Conservation (phyloP, 2,888 invertebrate genomes). For the Caenorhabditis sp. region DNA sequence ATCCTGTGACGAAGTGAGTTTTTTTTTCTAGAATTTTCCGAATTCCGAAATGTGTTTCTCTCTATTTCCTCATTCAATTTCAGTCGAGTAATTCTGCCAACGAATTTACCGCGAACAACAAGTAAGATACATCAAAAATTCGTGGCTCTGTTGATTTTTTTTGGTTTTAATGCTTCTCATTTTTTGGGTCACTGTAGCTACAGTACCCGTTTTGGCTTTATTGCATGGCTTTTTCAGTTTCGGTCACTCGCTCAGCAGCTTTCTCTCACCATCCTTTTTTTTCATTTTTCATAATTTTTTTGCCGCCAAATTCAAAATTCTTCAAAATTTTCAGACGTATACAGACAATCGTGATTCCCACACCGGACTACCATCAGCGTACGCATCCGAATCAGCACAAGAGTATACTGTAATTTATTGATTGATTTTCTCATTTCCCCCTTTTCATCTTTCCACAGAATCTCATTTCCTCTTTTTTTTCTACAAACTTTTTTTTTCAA, state of each 20-base stretch:
- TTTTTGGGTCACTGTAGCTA: constrained; percentile 8
- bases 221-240: constrained; percentile 29
- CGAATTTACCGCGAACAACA: constrained; percentile 68
- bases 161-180: constrained; percentile 41
- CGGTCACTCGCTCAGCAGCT: neutral
- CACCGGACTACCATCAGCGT: constrained; percentile 77
- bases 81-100: constrained; percentile 72
- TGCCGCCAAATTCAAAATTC: neutral
- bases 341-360: constrained; percentile 78
- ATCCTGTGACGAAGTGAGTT: constrained; percentile 79
- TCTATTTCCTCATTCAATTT: constrained; percentile 32
- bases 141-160: constrained; percentile 11
- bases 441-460: constrained; percentile 27
- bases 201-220: constrained; percentile 11
- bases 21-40: neutral
- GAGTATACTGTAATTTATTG: constrained; percentile 44
- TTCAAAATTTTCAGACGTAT: constrained; percentile 76
- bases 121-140: constrained; percentile 53
- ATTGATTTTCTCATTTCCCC: constrained; percentile 4
- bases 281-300: no score
- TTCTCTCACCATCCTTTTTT: neutral
- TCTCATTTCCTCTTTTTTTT: constrained; percentile 36
- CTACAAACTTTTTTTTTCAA: neutral
- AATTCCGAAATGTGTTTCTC: neutral
- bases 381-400: constrained; percentile 62